Conservation (phyloP, 2,113 vertebrate species). For the Strix uralensis region DNA sequence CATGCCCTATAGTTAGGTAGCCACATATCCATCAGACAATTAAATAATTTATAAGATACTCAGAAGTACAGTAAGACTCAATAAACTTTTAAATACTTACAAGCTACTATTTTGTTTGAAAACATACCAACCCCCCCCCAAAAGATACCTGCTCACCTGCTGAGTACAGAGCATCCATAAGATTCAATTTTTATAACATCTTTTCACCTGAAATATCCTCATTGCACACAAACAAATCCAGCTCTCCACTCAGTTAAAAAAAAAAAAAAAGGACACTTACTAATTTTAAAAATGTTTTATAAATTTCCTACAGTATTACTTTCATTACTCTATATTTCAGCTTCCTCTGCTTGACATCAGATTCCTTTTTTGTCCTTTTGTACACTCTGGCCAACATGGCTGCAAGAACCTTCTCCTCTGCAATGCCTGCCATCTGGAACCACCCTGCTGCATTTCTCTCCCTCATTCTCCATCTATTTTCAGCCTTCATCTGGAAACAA, state of each 20-base stretch:
- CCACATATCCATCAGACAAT: conserved; percentile 84
- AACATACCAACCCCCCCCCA: not conserved
- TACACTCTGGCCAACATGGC: conserved; percentile 23
- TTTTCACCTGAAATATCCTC: not conserved
- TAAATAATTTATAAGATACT: conserved; percentile 82
- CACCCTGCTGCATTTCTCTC: conserved; percentile 38
- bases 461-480: conserved; percentile 53
- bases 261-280: not conserved
- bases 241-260: not conserved
- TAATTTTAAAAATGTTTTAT: not conserved
- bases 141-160: not conserved
- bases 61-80: conserved; percentile 77
- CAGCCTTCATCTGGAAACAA: conserved; percentile 65
- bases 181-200: not conserved
- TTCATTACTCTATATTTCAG: not conserved
- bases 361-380: not conserved
- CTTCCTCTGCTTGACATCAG: not conserved
- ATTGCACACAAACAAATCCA: not conserved
- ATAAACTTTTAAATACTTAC: conserved; percentile 77
- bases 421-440: conserved; percentile 59
- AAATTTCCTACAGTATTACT: not conserved
- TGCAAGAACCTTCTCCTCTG: conserved; percentile 39
- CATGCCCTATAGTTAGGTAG: conserved; percentile 79
- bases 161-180: not conserved
- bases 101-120: conserved; percentile 68